Conservation (phyloP, 1,140 invertebrate genomes). For the Lineus longissimus region DNA sequence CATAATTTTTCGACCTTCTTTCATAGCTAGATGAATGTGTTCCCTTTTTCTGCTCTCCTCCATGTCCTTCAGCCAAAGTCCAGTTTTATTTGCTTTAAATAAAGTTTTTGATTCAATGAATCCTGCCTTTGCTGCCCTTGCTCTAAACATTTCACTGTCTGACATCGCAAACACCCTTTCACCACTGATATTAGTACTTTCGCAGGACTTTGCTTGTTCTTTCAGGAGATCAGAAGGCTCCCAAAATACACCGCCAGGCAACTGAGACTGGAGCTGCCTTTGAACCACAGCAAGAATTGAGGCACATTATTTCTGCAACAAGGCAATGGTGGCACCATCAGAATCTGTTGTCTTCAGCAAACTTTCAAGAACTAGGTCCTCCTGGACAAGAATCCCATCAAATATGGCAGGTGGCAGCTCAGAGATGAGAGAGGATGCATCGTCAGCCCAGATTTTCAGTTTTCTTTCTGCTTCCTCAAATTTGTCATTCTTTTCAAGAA, state of each 20-base stretch:
- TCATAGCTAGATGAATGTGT: neutral
- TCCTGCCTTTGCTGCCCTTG: neutral
- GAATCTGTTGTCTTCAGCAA: neutral
- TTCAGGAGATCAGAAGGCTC: neutral
- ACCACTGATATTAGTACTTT: neutral
- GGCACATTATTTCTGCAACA: neutral
- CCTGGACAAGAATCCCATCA: constrained; percentile 1
- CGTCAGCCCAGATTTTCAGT: neutral
- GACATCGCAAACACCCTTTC: neutral
- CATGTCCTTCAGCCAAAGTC: neutral
- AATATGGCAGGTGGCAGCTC: neutral
- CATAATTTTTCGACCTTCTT: neutral
- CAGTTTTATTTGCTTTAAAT: constrained; percentile 4
- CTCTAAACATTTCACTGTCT: neutral
- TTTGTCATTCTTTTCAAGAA: neutral
- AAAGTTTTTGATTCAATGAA: neutral
- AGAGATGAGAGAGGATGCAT: neutral
- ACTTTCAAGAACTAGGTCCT: neutral
- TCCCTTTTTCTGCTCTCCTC: neutral
- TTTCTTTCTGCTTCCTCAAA: neutral
- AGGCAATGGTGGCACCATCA: neutral
- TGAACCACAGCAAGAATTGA: neutral
- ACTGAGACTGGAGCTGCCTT: neutral
- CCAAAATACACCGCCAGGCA: neutral
- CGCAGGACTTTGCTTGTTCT: neutral